phyloP scores from a whole-genome alignment of 2,888 invertebrate species.

The Ashinkailepas kermadecensis region DNA sequence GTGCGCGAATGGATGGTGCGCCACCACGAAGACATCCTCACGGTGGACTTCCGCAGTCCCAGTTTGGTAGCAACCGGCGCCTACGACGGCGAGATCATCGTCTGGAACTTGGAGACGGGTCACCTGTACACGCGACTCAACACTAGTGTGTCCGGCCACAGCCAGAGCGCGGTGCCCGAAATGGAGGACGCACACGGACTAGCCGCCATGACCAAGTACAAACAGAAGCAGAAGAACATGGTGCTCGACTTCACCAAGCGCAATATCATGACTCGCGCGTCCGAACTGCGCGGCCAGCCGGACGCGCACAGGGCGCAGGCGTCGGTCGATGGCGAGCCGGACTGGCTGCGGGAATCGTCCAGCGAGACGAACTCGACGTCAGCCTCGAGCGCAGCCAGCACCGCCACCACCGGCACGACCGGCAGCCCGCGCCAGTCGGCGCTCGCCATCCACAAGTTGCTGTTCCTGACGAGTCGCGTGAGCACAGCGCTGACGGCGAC shows the following conservation, averaged over 20 bases:
- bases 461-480: slow-evolving; percentile 58
- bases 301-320: background rate
- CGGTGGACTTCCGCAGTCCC: slow-evolving; percentile 54
- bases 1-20: slow-evolving; percentile 61
- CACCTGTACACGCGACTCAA: slow-evolving; percentile 52
- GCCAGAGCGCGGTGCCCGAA: background rate
- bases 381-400: no score
- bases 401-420: background rate
- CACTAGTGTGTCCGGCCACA: background rate
- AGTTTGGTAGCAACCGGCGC: slow-evolving; percentile 65
- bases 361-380: background rate
- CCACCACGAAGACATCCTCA: slow-evolving; percentile 67
- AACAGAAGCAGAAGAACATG: slow-evolving; percentile 18
- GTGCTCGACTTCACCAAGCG: slow-evolving; percentile 3
- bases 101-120: slow-evolving; percentile 76
- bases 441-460: slow-evolving; percentile 56
- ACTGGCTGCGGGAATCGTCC: background rate
- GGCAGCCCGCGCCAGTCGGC: slow-evolving; percentile 30
- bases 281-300: background rate
- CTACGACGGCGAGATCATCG: slow-evolving; percentile 67
- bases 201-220: slow-evolving; percentile 17
- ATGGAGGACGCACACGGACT: background rate
- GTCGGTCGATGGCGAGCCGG: background rate
- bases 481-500: slow-evolving; percentile 53
- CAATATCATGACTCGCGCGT: background rate